Base-by-base conservation (phyloP, 2,888 invertebrate genomes). In the Galerucella calmariensis region DNA sequence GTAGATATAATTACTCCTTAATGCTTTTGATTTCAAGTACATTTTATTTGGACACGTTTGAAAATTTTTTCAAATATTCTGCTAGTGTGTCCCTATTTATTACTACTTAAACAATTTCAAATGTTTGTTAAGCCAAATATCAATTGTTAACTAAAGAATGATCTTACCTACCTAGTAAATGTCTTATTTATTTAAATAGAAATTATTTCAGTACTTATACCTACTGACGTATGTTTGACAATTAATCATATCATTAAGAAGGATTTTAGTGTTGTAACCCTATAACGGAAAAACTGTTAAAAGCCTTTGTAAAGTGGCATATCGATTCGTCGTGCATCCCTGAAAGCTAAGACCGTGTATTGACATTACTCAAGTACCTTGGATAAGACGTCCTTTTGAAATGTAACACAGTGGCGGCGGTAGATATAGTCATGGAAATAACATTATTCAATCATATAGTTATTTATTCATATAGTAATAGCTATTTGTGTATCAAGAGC, bases 211-310 rank as follows among this genome's bases (percentile, higher is more conserved):
- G 67, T 58, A 16, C 20, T 20, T 20, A 20, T 35, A 35, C 35
- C 35, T 44, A 27, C 67, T 14, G 59, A 44, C 44, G 20, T 44
- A 68, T 9, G 35, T 41, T 68, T 75, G 70, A 72, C 74, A 69
- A 77, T 77, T 77, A 77, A 77, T 77, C 77, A 73, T 71, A 66
- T 73, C 63, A 75, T 75, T 77, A 72, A 74, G 69, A 73, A 74
- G 58, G 56, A 72, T 74, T 73, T 74, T 68, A 70, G 59, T 51
- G 65, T 11, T 56, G 69, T 67, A 70, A 73, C 75, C 77, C 73
- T 71, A 61, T 69, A 75, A 76, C 76, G 71, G 73, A 73, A 77
- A 41, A 73, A 71, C 73, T 72, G 74, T 78, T 75, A 74, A 74
- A 67, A 67, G 68, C 73, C 69, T 74, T 76, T 76, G 75, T 76